phyloP scores from a whole-genome alignment of 2,888 invertebrate species.

The Nymphalis urticae region DNA sequence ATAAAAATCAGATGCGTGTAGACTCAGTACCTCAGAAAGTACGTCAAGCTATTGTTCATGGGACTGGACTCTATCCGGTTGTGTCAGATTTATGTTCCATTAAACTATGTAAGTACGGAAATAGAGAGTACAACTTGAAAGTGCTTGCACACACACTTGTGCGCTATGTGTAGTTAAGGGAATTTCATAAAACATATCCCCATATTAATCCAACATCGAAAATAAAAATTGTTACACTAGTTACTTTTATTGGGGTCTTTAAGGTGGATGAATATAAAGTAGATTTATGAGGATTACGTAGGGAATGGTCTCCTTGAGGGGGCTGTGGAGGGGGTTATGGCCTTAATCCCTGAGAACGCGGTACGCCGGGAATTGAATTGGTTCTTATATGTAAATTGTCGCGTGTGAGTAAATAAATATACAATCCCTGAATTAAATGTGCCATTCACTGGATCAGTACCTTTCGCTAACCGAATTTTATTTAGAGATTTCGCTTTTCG shows the following conservation, averaged over 20 bases:
- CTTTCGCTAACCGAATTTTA: conserved; percentile 42
- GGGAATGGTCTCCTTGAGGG: conserved; percentile 59
- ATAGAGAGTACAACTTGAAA: too few species aligned
- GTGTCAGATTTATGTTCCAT: too few species aligned
- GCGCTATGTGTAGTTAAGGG: too few species aligned
- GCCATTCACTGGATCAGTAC: conserved; percentile 60
- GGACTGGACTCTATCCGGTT: too few species aligned
- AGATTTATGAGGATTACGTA: conserved; percentile 77
- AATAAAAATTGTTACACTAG: conserved; percentile 52
- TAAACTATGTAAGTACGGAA: too few species aligned
- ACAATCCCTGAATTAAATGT: conserved; percentile 69
- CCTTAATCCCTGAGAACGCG: conserved; percentile 75
- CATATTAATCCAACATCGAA: not conserved
- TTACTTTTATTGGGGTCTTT: conserved; percentile 77
- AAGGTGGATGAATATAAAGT: conserved; percentile 81
- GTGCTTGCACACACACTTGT: too few species aligned
- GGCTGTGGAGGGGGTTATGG: conserved; percentile 50
- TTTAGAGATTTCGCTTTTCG: conserved; percentile 10
- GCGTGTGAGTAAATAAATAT: conserved; percentile 78
- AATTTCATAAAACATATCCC: not conserved
- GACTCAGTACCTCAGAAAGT: too few species aligned
- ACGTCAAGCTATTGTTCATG: too few species aligned
- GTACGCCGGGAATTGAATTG: conserved; percentile 76
- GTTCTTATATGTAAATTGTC: conserved; percentile 76
- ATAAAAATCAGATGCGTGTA: too few species aligned